Evolutionary conservation across 2,113 vertebrate genomes (phyloP), one percentile per base, ranked within the genome.

Genomic region (Marcusenius ussheri): DNA sequence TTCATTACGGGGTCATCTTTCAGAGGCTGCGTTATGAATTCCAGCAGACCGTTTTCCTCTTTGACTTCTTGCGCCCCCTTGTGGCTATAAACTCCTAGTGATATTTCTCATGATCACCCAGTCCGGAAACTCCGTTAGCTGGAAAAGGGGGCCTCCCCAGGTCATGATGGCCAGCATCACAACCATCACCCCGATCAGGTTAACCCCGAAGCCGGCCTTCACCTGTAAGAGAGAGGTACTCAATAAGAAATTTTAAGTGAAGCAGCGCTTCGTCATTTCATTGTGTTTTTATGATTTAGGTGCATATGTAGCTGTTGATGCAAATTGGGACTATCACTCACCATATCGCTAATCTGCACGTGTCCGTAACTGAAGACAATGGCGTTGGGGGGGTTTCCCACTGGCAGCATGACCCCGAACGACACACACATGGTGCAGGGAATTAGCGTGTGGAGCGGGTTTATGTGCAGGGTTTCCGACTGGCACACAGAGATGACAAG

Each of bases 351-450:
- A 92, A 99, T 98, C 93, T 98, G 95, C 95, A 98, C 97, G 92
- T 99, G 98, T 86, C 98, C 98, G 0, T 99, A 99, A 94, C 97
- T 99, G 95, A 99, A 99, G 94, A 99, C 97, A 7, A 99, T 99
- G 93, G 98, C 98, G 3, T 99, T 99, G 91, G 98, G 98, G 50
- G 98, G 98, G 92, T 99, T 99, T 89, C 98, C 98, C 91, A 99
- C 98, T 0, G 98, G 98, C 93, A 99, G 95, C 98, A 99, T 99
- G 94, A 99, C 98, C 24, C 98, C 98, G 11, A 99, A 98, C 24
- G 98, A 99, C 94, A 99, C 98, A 39, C 98, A 99, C 97, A 99
- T 98, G 92, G 98, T 98, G 94, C 98, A 96, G 0, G 98, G 98
- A 93, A 99, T 98, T 93, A 99, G 95, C 7, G 98, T 99, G 93